Conservation (phyloP, 2,888 invertebrate genomes). For the Brachynemurus nebulosus region DNA sequence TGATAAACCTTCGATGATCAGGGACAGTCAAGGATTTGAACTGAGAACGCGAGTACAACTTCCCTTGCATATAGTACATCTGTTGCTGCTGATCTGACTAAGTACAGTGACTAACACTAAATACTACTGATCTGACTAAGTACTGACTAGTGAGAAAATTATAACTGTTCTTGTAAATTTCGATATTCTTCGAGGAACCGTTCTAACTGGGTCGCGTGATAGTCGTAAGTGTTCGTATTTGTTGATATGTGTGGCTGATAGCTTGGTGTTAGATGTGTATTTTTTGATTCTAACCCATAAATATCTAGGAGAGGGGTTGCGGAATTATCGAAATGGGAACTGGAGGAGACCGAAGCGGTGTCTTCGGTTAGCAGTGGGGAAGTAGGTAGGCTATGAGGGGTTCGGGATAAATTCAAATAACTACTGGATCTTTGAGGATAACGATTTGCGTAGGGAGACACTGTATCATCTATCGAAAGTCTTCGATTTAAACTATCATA, state of each 20-base stretch:
- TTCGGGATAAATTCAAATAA: conserved; percentile 46
- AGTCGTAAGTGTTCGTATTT: conserved; percentile 51
- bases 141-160: too few relatives aligned
- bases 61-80: too few relatives aligned
- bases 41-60: too few relatives aligned
- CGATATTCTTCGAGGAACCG: conserved; percentile 68
- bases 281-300: conserved; percentile 34
- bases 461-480: conserved; percentile 34
- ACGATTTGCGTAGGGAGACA: too few relatives aligned
- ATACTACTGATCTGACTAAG: too few relatives aligned
- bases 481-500: conserved; percentile 33
- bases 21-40: too few relatives aligned
- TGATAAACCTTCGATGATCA: too few relatives aligned
- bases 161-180: conserved; percentile 58
- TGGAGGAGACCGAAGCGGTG: too few relatives aligned
- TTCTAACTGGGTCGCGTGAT: conserved; percentile 65
- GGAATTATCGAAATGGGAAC: conserved; percentile 23
- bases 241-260: conserved; percentile 30
- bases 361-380: too few relatives aligned
- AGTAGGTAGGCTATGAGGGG: conserved; percentile 46
- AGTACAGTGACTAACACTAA: too few relatives aligned
- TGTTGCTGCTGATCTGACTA: too few relatives aligned
- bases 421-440: conserved; percentile 52
- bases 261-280: conserved; percentile 18
- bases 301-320: conserved; percentile 50